Evolutionary conservation across 2,888 invertebrate species (phyloP), one percentile per base, ranked within the genome.

Genomic region (Labia minor): DNA sequence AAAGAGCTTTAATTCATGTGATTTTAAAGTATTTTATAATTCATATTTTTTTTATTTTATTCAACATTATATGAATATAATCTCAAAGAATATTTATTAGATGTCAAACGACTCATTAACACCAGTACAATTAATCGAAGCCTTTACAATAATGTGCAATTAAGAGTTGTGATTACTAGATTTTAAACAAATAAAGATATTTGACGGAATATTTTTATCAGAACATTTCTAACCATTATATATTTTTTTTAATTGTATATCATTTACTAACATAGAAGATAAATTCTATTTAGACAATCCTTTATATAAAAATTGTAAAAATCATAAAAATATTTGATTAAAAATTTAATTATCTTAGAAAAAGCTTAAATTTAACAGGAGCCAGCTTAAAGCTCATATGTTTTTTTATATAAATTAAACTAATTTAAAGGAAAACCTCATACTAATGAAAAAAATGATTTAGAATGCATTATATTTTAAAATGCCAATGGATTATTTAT

Each of bases 231-330:
- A 11, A n/a, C n/a, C 16, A n/a, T 16, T 49, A 11, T 49, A 11
- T 49, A 49, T 49, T 49, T 49, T 49, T 49, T 49, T 49, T 49
- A 49, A 8, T 49, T 4, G 3, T 8, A 49, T 49, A 49, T 49
- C 3, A 49, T 49, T 10, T 49, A 49, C 4, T 49, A 49, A 49
- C 49, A 16, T 49, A 49, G 49, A 49, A n/a, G 14, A 49, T 49
- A 49, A 49, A 49, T 49, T 49, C 49, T 49, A 49, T 49, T 49
- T 49, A 49, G 49, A 49, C 49, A 49, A 49, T 49, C 49, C 16
- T 49, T 49, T 49, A 49, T 49, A 49, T n/a, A 49, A 10, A 8
- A 49, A 49, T n/a, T 4, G 16, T 8, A 49, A 49, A 49, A 49
- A 49, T 49, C 14, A 49, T 16, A 49, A 49, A 49, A 49, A 11